A percentile compares a stretch with the other conserved stretches of the same genome.
Evolutionary conservation across 1,140 invertebrate genomes (phyloP).

Genomic region (Cotesia typhae): DNA sequence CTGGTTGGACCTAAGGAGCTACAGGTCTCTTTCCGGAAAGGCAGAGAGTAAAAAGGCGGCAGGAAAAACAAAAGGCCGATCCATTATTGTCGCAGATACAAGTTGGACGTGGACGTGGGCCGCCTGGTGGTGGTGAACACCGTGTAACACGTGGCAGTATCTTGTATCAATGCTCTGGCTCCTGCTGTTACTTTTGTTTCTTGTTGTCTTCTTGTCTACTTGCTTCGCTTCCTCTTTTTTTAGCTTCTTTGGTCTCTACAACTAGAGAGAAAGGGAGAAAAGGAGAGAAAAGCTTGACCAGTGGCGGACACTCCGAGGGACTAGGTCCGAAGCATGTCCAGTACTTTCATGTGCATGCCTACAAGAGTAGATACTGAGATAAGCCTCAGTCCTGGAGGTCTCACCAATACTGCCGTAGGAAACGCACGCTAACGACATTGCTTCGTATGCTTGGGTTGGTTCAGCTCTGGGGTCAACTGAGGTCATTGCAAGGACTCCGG

Average conservation of each 20-base stretch:
- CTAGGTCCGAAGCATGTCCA: conserved; percentile 12
- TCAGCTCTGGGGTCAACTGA: conserved; percentile 53
- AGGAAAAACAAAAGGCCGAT: conserved; percentile 37
- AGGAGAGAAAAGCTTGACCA: conserved; percentile 18
- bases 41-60: conserved; percentile 19
- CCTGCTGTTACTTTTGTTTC: conserved; percentile 56
- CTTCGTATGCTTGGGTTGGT: conserved; percentile 3
- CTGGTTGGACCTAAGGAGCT: no score
- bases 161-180: conserved; percentile 62
- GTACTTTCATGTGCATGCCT: conserved; percentile 51
- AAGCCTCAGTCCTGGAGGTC: conserved; percentile 59
- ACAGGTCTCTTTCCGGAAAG: background rate
- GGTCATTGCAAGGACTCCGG: conserved; percentile 63
- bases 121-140: conserved; percentile 65
- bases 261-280: no score
- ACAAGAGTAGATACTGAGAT: conserved; percentile 63
- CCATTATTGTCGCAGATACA: conserved; percentile 38
- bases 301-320: conserved; percentile 23
- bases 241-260: conserved; percentile 16
- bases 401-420: conserved; percentile 39
- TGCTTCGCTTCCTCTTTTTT: conserved; percentile 33
- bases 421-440: conserved; percentile 26
- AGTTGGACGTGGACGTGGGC: conserved; percentile 52
- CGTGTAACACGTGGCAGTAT: conserved; percentile 66
- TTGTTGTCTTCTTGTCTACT: conserved; percentile 17